Base-by-base conservation (phyloP, 1,140 invertebrate genomes). In the Arion vulgaris region DNA sequence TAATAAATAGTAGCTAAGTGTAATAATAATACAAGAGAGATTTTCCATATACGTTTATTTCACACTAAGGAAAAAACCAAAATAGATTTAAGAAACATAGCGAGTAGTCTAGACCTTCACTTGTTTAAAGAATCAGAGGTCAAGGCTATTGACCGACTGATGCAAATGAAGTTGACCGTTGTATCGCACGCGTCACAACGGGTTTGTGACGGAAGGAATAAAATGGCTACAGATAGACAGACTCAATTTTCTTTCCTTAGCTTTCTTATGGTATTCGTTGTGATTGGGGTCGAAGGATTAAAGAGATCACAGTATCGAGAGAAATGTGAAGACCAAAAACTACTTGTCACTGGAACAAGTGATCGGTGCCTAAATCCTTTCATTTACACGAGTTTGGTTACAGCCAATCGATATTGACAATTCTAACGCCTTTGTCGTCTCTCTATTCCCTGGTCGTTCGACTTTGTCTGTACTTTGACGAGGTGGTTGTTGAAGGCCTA, bases 291-390 rank as follows among this genome's bases (percentile, higher is more conserved):
- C 2, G 32, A 19, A 78, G 32, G 76, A 57, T 39, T 36, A 62
- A 23, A 66, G 51, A 32, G 51, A 38, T 78, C 51, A 38, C 13
- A 15, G 36, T 36, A 17, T 4, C 5, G 53, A 11, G 62, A 28
- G 62, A 66, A 66, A 7, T 57, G 17, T 32, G 62, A 7, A 17
- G 62, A 66, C 28, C 7, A 66, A 57, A 66, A 66, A 66, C 62
- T 66, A 66, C 28, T 66, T 32, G 5, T 34, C 62, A 13, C 62
- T 32, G 62, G 62, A 57, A 66, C 62, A 66, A 66, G 62, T 66
- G 62, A 66, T 66, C n/a, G 62, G 28, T 32, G 62, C 62, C 62
- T 34, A 7, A 66, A 66, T 66, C 62, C 62, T 66, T 66, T 66
- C 62, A 66, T 66, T 66, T 32, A 28, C 28, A 2, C 4, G n/a